Conservation (phyloP, 2,113 vertebrate species). For the Gracilinanus agilis region DNA sequence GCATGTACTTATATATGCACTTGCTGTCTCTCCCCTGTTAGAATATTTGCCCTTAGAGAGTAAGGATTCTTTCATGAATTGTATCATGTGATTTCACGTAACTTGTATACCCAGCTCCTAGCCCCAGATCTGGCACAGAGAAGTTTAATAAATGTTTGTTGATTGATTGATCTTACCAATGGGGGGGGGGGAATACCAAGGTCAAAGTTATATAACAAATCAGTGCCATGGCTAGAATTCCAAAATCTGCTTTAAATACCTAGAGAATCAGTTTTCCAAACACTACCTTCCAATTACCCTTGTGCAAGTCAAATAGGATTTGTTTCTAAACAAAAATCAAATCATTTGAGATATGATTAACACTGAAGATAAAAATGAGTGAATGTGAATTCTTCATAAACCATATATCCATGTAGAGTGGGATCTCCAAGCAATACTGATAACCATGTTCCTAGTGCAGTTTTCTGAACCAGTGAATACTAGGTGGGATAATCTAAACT, state of each 20-base stretch:
- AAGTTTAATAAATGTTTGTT: not conserved
- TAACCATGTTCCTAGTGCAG: not conserved
- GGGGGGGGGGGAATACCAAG: not conserved
- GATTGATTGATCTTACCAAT: not conserved
- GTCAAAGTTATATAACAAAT: not conserved
- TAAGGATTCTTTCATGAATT: not conserved
- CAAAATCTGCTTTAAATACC: not conserved
- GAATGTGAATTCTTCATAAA: not conserved
- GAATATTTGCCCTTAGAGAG: not conserved
- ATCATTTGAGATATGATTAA: not conserved
- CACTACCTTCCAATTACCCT: constrained; percentile 5
- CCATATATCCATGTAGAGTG: not conserved
- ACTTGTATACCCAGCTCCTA: not conserved
- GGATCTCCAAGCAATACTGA: not conserved
- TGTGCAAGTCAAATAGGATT: not conserved
- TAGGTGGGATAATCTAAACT: constrained; percentile 30
- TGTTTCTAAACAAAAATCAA: not conserved
- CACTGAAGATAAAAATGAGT: not conserved
- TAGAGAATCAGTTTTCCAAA: constrained; percentile 7
- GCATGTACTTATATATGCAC: not conserved
- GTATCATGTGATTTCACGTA: not conserved
- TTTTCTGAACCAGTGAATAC: not conserved
- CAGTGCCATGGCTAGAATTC: not conserved
- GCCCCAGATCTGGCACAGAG: not conserved
- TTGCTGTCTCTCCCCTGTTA: not conserved